Base-by-base conservation (phyloP, 2,113 vertebrate species). In the Tamias sibiricus region DNA sequence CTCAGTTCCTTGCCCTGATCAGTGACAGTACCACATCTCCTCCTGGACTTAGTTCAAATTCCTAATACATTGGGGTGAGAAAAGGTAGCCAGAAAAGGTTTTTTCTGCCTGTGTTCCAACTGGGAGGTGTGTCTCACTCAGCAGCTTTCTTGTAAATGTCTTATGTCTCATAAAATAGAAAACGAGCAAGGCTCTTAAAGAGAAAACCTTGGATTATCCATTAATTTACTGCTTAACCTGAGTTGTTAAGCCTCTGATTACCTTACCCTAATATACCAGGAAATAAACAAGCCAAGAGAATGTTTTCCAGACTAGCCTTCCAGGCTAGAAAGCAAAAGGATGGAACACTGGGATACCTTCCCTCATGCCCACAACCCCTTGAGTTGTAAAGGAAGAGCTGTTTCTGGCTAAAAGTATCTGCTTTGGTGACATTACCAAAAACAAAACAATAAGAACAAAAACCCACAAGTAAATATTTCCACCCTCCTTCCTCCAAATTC, bases 1-100 rank as follows among this genome's bases (percentile, higher is more conserved):
- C 59, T 76, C 44, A 79, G 74, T 37, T 95, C 72, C 91, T 93
- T 76, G 93, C 12, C 57, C 30, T 79, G 64, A n/a, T 71, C 74
- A 42, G 17, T 86, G 47, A 71, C 57, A 94, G 37, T 28, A 66
- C 44, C 54, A 83, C 57, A 89, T 54, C 9, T 49, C 19, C 40
- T 87, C 85, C 54, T 93, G 87, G 69, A 95, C 52, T 76, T 64
- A 69, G 28, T 76, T 93, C 77, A 94, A 97, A 94, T 83, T 85
- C 71, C 76, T 88, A 49, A 86, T 14, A 71, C 4, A 28, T 20
- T 0, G 28, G 40, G 22, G 17, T 75, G n/a, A 92, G 74, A 47
- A 91, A 94, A 75, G 35, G 66, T 12, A 71, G n/a, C 32, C 59
- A n/a, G 14, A 54, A 22, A 95, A 93, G 32, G 35, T 22, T 76